phyloP scores from a whole-genome alignment of 2,113 vertebrate species.

The Orycteropus afer region DNA sequence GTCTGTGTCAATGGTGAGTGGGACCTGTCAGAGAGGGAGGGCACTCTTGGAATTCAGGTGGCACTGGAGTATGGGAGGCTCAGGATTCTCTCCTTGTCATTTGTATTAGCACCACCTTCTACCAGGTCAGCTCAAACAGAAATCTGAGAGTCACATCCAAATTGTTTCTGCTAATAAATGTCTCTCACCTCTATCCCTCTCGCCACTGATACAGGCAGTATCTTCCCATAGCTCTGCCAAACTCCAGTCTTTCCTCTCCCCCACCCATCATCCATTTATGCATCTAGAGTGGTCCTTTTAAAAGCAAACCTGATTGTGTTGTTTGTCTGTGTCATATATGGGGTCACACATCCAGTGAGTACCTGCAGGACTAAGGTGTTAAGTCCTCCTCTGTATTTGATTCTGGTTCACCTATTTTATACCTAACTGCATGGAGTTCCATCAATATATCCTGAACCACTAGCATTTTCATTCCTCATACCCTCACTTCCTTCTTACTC shows the following conservation, averaged over 20 bases:
- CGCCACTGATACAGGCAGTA: too few species aligned
- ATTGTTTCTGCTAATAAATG: fast-evolving
- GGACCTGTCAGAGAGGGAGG: too few species aligned
- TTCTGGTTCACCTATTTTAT: background rate
- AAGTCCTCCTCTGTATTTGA: fast-evolving
- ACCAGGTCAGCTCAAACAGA: background rate
- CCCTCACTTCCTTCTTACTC: background rate
- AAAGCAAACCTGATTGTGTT: background rate
- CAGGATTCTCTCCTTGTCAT: fast-evolving
- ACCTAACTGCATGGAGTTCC: background rate
- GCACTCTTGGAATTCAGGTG: fast-evolving
- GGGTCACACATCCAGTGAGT: too few species aligned
- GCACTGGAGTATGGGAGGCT: background rate
- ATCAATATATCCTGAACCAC: background rate
- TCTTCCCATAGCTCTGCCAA: background rate
- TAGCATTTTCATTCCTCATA: background rate
- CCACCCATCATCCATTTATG: background rate
- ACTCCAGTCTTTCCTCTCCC: background rate
- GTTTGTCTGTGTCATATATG: background rate
- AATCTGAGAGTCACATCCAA: too few species aligned
- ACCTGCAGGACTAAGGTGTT: background rate
- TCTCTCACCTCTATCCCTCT: background rate
- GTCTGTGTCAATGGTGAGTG: slow-evolving; percentile 55
- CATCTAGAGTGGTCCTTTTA: background rate
- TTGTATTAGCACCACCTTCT: background rate